Conservation (phyloP, 2,797 vertebrate species). For the Ara ararauna region DNA sequence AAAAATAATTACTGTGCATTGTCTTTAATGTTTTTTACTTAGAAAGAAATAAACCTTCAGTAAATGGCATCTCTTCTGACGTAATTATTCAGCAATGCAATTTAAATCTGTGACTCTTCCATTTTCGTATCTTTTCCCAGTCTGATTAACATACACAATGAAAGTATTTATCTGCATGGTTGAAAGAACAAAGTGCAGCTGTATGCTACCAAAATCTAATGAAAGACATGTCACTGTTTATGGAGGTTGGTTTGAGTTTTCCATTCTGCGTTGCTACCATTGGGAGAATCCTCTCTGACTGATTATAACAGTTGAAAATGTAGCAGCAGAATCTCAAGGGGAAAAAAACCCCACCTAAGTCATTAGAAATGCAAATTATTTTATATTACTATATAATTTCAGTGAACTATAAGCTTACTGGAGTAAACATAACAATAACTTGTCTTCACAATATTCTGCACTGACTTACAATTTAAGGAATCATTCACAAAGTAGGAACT, state of each 20-base stretch:
- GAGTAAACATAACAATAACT: constrained; percentile 42
- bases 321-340: not conserved
- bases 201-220: not conserved
- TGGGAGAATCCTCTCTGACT: not conserved
- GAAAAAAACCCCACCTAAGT: not conserved
- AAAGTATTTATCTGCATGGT: constrained; percentile 14
- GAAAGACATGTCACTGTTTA: not conserved
- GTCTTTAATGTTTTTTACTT: constrained; percentile 29
- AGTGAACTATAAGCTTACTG: not conserved
- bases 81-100: constrained; percentile 7
- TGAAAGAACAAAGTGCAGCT: not conserved
- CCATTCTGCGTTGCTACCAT: not conserved
- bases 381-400: constrained; percentile 1
- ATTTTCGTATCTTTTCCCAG: not conserved
- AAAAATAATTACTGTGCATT: constrained; percentile 15
- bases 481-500: constrained; percentile 27
- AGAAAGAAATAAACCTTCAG: not conserved
- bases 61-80: not conserved
- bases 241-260: not conserved
- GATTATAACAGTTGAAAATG: not conserved
- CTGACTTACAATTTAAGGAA: constrained; percentile 28
- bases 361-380: not conserved
- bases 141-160: constrained; percentile 16
- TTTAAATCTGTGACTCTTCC: not conserved
- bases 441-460: constrained; percentile 2